A percentile compares a stretch with the other conserved stretches of the same genome.
Conservation (phyloP, 2,797 vertebrate genomes). For the Melanotaenia nigrans region DNA sequence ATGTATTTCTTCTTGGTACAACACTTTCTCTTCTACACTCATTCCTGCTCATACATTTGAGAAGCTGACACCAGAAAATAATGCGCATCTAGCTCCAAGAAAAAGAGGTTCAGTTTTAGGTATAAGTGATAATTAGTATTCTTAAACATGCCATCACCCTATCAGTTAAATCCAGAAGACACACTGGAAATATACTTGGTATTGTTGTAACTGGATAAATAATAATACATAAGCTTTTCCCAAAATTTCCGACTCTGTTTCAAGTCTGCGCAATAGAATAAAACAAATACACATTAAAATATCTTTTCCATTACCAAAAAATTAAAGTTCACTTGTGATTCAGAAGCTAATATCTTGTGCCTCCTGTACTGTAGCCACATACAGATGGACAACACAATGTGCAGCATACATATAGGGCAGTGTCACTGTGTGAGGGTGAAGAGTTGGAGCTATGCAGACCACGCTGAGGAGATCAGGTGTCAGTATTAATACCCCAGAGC, state of each 20-base stretch:
- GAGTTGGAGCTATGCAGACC: constrained; percentile 69
- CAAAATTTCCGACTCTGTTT: not conserved
- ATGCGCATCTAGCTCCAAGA: not conserved
- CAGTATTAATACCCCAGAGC: constrained; percentile 77
- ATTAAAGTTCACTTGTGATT: not conserved
- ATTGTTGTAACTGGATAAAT: not conserved
- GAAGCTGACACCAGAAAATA: not conserved
- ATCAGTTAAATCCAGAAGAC: not conserved
- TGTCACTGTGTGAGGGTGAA: constrained; percentile 41
- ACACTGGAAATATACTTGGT: not conserved
- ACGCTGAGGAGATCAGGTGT: constrained; percentile 76
- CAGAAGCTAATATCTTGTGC: not conserved
- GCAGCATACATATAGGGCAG: constrained; percentile 9
- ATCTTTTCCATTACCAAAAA: not conserved
- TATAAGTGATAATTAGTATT: not conserved
- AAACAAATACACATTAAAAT: not conserved
- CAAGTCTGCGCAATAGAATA: not conserved
- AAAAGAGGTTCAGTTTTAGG: not conserved
- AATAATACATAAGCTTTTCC: not conserved
- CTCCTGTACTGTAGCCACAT: not conserved
- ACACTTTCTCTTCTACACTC: too few relatives aligned
- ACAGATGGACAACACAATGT: constrained; percentile 29
- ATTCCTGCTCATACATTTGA: not conserved
- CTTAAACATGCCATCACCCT: not conserved
- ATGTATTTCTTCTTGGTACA: too few relatives aligned